Conservation (phyloP, 2,797 vertebrate species). For the Xenops minutus region DNA sequence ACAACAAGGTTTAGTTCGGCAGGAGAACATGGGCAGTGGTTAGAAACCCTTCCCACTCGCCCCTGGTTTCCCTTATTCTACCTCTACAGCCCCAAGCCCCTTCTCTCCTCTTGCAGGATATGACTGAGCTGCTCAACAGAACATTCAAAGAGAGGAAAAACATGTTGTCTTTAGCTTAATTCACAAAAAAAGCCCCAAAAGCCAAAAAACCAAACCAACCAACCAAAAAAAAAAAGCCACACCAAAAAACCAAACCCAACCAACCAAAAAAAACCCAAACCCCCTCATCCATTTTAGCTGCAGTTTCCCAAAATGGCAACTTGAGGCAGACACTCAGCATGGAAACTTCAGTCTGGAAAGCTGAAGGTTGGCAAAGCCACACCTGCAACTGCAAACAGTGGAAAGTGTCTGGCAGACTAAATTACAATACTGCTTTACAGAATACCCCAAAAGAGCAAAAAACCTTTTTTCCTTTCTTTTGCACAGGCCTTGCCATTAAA, state of each 20-base stretch:
- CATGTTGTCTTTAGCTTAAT: neutral
- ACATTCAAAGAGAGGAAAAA: neutral
- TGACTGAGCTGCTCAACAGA: neutral
- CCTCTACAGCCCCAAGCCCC: rapidly evolving
- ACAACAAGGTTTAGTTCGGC: neutral
- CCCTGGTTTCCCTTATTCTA: neutral
- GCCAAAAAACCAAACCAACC: too few relatives aligned
- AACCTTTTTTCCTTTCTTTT: neutral
- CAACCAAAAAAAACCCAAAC: too few relatives aligned
- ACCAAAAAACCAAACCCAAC: too few relatives aligned
- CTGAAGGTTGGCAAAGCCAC: neutral
- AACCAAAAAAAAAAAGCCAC: too few relatives aligned
- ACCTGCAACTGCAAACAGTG: neutral
- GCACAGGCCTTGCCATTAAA: neutral
- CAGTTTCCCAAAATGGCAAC: neutral
- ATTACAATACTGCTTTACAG: neutral
- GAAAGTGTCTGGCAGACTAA: constrained; percentile 2
- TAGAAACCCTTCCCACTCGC: neutral
- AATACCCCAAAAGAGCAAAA: neutral
- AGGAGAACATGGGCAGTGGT: neutral
- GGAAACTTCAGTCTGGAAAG: neutral
- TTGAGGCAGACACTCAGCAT: neutral
- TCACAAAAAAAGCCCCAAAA: neutral
- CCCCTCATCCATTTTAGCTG: neutral
- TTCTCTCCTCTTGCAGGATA: neutral